Evolutionary conservation across 1,140 invertebrate genomes (phyloP), one percentile per base, ranked within the genome.

Genomic region (Bombus sylvicola): DNA sequence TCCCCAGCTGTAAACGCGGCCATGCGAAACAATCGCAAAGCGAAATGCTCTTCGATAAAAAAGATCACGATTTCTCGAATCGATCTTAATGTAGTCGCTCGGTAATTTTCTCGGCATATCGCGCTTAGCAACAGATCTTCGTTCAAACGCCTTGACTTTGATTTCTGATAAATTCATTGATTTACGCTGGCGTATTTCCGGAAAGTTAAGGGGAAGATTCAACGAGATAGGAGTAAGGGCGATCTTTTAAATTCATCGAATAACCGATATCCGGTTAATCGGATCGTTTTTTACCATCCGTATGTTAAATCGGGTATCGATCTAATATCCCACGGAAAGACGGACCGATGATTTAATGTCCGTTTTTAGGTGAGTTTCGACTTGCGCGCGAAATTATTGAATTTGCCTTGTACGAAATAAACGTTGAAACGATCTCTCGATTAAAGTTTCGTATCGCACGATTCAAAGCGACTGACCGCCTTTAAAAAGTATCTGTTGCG

Each of bases 41-140:
- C 78, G 80, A 18, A 83, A 83, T 83, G 75, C 83, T 83, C 41
- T 83, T 80, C 13, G 62, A 64, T 12, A 28, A 59, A 59, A 59
- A 28, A 59, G 22, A 2, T 25, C 57, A 3, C 22, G 9, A 28
- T 3, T 59, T 2, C 57, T 47, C 43, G 13, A 47, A 59, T 59
- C 57, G 3, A 28, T 59, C 25, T 28, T 15, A 10, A 28, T 1
- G 22, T 31, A 6, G 13, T n/a, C 62, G 62, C 28, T 31, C 62
- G 13, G n/a, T 34, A 6, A 9, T 31, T 22, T 8, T 18, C 15
- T 2, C 47, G 47, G 18, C 6, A 22, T 22, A 8, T 22, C 47
- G 47, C 47, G 47, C 18, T 1, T 22, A 53, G 8, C 18, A 22
- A 22, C 47, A 2, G 5, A 6, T 53, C 47, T 22, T 53, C 22